These are phyloP conservation scores for Balearica regulorum DNA, from an alignment of 2,797 vertebrate genomes.

Conservation along the genomic window DNA sequence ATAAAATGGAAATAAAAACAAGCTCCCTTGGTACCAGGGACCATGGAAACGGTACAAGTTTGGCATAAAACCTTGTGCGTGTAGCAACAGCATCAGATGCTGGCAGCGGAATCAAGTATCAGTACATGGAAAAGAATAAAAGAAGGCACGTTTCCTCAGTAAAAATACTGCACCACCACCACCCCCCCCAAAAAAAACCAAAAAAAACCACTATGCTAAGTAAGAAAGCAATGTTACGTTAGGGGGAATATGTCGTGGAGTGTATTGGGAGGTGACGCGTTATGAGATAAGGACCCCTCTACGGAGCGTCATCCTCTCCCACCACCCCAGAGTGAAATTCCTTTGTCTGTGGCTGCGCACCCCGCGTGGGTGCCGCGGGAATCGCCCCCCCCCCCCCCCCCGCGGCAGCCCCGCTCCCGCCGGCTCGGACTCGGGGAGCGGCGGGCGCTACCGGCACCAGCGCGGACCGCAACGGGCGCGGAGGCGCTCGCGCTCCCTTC, in stretches of 20 bases:
- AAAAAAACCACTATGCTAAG: not conserved
- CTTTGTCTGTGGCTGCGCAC: not conserved
- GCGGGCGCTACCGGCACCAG: not conserved
- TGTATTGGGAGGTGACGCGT: accelerated
- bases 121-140: not conserved
- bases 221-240: no score
- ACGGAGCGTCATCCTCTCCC: not conserved
- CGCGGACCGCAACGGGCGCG: no score
- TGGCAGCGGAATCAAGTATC: accelerated
- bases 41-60: not conserved
- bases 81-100: not conserved
- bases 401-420: not conserved
- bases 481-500: no score
- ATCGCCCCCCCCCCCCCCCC: not conserved
- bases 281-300: accelerated
- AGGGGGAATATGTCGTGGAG: no score
- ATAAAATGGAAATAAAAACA: not conserved
- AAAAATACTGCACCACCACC: no score
- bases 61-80: not conserved
- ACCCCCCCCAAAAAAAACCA: not conserved
- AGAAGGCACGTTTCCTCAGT: not conserved
- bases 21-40: not conserved
- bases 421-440: not conserved
- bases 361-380: not conserved
- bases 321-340: not conserved